Percentiles rank a stretch among this genome's conserved stretches.
Conservation (phyloP, 1,140 invertebrate species). For the Homalodisca vitripennis region DNA sequence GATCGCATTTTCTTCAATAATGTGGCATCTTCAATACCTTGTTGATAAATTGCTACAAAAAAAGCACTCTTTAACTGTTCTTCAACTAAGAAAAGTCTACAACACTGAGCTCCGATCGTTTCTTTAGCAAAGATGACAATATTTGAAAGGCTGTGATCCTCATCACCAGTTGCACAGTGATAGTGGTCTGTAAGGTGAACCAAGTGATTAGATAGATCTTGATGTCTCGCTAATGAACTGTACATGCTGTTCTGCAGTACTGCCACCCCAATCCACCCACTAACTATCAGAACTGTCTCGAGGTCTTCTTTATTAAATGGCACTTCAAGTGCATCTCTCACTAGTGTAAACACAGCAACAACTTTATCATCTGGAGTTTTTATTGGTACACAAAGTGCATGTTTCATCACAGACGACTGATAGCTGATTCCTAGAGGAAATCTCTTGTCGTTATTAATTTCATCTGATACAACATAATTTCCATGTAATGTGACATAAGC, state of each 20-base stretch:
- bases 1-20: neutral
- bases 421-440: neutral
- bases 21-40: neutral
- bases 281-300: neutral
- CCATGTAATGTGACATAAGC: neutral
- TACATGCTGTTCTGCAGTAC: neutral
- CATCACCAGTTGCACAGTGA: neutral
- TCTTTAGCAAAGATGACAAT: conserved; percentile 1
- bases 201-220: neutral
- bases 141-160: neutral
- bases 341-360: neutral
- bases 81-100: neutral
- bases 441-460: neutral
- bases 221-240: neutral
- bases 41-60: neutral
- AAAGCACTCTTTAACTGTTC: neutral
- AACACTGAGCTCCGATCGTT: conserved; percentile 4
- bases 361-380: conserved; percentile 5
- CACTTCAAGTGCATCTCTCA: neutral
- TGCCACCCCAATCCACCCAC: neutral
- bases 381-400: neutral
- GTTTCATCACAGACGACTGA: neutral
- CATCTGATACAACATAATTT: neutral
- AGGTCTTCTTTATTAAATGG: neutral
- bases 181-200: neutral